phyloP scores from a whole-genome alignment of 1,140 invertebrate genomes.

The Venturia canescens region DNA sequence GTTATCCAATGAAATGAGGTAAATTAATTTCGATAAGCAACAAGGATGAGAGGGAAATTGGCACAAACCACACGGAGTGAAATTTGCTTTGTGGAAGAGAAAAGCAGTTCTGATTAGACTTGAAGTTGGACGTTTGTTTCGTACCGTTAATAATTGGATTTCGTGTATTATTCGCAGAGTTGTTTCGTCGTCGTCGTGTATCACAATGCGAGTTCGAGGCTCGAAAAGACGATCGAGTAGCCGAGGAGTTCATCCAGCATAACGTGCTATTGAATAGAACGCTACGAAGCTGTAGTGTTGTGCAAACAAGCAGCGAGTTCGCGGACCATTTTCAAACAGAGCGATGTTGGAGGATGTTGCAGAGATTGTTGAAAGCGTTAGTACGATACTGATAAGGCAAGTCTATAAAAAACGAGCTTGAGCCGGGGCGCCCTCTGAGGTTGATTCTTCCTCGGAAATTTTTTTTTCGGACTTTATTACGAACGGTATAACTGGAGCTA shows the following conservation, averaged over 20 bases:
- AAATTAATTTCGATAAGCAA: no score
- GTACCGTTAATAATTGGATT: not conserved
- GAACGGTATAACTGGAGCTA: not conserved
- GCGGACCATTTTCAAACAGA: not conserved
- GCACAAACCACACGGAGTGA: not conserved
- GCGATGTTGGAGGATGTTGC: not conserved
- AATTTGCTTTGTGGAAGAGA: not conserved
- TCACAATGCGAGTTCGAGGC: not conserved
- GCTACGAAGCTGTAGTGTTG: not conserved
- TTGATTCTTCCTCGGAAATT: not conserved
- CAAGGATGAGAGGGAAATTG: no score
- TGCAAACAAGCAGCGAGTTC: not conserved
- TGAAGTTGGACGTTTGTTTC: not conserved
- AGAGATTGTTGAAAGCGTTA: not conserved
- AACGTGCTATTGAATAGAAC: not conserved
- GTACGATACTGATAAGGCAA: not conserved
- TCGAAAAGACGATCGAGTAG: constrained; percentile 4
- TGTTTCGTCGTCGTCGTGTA: not conserved
- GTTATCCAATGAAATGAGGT: no score
- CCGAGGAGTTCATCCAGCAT: constrained; percentile 4
- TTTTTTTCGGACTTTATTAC: constrained; percentile 1
- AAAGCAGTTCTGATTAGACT: not conserved
- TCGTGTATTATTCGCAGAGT: not conserved
- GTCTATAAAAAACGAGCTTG: not conserved
- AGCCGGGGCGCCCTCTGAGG: not conserved